Evolutionary conservation across 2,888 invertebrate genomes (phyloP), one percentile per base, ranked within the genome.

Genomic region (Patella depressa): DNA sequence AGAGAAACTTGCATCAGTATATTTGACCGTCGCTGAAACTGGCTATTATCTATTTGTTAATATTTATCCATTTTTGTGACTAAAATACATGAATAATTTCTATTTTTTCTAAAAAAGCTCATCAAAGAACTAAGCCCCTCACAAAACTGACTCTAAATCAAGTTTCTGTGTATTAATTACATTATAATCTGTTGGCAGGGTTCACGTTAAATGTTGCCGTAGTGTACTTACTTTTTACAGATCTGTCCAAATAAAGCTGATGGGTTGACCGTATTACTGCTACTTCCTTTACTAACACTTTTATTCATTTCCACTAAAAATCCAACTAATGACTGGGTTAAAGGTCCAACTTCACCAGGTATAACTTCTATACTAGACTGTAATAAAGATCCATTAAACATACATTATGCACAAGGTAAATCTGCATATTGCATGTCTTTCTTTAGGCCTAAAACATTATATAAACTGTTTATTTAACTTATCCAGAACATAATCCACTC

Each of bases 251-350:
- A 92, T 5, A 93, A 87, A 15, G 86, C 85, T 65, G 87, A 87
- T 4, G 92, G 92, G 77, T 89, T 91, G 76, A 92, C 84, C 11
- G 24, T 65, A 65, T 65, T 65, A 65, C 24, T 65, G 24, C 88
- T 86, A 71, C 86, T 86, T 73, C 83, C 85, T 72, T 87, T 87
- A 15, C 87, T 84, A 14, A 87, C 79, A 14, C 85, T 82, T 73
- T 88, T 88, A 80, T 88, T 89, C 91, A 92, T 92, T 76, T 92
- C 92, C 71, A 90, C 89, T 59, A 92, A 87, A 83, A 93, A 92
- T 11, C 85, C 82, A 7, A 90, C 85, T 72, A 92, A 83, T 4
- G 91, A 87, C 29, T 89, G 86, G 11, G 91, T 92, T 71, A 93
- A 84, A 1, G 89, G 86, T 3, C 91, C 91, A 55, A 88, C 87